phyloP scores from a whole-genome alignment of 1,140 invertebrate species.

The Drosophila leontia region DNA sequence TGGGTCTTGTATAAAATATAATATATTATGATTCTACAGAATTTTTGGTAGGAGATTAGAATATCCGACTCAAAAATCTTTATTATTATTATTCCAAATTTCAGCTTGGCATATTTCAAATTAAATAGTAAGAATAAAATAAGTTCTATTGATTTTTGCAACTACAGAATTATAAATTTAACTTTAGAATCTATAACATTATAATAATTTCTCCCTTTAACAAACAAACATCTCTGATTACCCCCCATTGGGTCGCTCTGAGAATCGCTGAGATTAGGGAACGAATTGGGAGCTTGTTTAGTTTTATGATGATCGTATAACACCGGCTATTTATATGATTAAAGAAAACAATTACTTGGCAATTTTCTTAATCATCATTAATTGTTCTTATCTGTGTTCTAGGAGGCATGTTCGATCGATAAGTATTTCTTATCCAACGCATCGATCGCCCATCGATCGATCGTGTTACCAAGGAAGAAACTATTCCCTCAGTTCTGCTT shows the following conservation, averaged over 20 bases:
- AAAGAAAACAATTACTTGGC: slow-evolving; percentile 25
- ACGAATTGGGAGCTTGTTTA: not conserved
- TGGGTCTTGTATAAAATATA: not conserved
- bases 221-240: not conserved
- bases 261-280: slow-evolving; percentile 32
- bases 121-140: no score
- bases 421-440: slow-evolving; percentile 1
- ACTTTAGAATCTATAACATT: no score
- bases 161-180: no score
- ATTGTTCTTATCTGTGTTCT: slow-evolving; percentile 15
- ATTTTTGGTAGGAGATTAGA: no score
- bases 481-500: not conserved
- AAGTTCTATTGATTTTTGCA: no score
- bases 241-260: no score
- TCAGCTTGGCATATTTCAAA: no score
- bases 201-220: not conserved
- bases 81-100: no score
- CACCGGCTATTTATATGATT: slow-evolving; percentile 4
- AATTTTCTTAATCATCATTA: slow-evolving; percentile 24
- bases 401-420: not conserved
- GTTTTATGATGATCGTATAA: slow-evolving; percentile 21
- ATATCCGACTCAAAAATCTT: no score
- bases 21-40: no score
- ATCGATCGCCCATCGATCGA: slow-evolving; percentile 1
- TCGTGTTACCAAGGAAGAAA: slow-evolving; percentile 19